Conservation (phyloP, 2,888 invertebrate genomes). For the Harmothoe impar region DNA sequence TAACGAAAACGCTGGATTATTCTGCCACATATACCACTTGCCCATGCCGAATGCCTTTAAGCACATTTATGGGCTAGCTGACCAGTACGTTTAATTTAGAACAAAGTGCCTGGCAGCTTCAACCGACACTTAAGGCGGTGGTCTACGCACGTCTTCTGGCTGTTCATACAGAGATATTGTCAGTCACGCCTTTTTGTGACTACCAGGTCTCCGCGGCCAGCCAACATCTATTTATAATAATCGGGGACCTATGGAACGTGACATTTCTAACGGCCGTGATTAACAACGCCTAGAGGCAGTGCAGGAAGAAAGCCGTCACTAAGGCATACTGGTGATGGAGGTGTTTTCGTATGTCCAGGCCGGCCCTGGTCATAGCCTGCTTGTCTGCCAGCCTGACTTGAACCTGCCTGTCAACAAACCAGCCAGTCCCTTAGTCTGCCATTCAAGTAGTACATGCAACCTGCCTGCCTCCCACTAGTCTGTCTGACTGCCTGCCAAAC, state of each 20-base stretch:
- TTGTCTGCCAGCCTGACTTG: too few relatives aligned
- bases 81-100: background rate
- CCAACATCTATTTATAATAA: conserved; percentile 27
- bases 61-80: too few relatives aligned
- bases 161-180: background rate
- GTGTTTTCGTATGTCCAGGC: background rate
- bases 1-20: too few relatives aligned
- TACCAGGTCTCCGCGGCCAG: background rate
- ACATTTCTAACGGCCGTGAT: conserved; percentile 38
- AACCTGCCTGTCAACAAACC: too few relatives aligned
- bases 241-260: conserved; percentile 36
- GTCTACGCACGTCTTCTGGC: background rate
- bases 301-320: background rate
- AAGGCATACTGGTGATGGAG: background rate
- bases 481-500: too few relatives aligned
- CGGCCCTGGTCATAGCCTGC: background rate
- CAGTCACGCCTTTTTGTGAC: conserved; percentile 9
- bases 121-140: background rate
- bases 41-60: too few relatives aligned
- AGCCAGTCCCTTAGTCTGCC: background rate
- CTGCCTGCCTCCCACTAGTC: too few relatives aligned
- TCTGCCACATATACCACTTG: too few relatives aligned
- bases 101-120: background rate
- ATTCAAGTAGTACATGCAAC: too few relatives aligned
- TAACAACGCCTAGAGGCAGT: background rate